phyloP scores from a whole-genome alignment of 53 echinoderm and acorn worm genomes.

The Antedon mediterranea region DNA sequence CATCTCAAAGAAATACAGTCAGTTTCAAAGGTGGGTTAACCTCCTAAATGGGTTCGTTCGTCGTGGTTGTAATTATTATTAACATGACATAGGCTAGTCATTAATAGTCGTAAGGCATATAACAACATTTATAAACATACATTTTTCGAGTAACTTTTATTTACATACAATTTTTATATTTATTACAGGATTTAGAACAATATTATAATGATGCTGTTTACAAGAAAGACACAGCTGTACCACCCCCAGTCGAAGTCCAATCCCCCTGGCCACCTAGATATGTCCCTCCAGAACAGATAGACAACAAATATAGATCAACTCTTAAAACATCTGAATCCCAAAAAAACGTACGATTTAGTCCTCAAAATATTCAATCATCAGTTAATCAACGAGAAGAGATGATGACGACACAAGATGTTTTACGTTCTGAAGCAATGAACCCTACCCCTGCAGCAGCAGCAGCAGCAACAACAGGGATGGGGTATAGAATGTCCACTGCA shows the following conservation, averaged over 20 bases:
- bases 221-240: constrained; percentile 27
- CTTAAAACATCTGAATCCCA: neutral
- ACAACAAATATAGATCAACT: neutral
- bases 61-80: no score
- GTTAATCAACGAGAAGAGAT: neutral
- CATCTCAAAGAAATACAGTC: constrained; percentile 58
- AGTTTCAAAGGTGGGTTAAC: constrained; percentile 45
- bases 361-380: neutral
- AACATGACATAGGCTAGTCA: neutral
- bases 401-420: neutral
- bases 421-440: neutral
- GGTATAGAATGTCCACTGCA: constrained; percentile 12
- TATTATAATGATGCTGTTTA: constrained; percentile 49
- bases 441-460: neutral
- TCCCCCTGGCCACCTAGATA: constrained; percentile 6
- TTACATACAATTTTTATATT: no score
- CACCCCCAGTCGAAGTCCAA: constrained; percentile 1
- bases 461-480: no score
- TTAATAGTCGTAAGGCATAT: no score
- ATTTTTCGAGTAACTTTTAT: no score
- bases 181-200: constrained; percentile 46
- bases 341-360: constrained; percentile 1
- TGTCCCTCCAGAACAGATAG: neutral
- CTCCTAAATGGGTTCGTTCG: neutral
- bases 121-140: no score